Evolutionary conservation across 2,888 invertebrate genomes (phyloP).

Genomic region (Lypha dubia): DNA sequence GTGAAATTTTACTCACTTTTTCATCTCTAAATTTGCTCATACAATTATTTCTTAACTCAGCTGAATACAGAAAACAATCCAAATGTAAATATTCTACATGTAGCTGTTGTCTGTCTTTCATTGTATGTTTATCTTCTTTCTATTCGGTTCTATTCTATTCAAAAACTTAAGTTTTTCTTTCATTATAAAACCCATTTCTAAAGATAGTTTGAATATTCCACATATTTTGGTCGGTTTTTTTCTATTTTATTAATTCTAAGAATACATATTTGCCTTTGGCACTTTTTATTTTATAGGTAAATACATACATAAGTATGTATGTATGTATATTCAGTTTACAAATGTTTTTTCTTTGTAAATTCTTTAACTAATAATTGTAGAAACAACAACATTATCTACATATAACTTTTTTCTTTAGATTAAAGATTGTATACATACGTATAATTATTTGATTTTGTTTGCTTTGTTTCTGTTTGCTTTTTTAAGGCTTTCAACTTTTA

Average conservation of each 20-base stretch:
- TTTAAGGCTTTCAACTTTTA: constrained; percentile 55
- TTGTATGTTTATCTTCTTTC: too few species aligned
- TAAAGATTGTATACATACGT: not conserved
- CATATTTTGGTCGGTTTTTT: not conserved
- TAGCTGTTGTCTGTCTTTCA: too few species aligned
- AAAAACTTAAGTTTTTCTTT: not conserved
- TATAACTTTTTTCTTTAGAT: constrained; percentile 4
- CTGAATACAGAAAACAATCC: too few species aligned
- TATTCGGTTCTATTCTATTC: too few species aligned
- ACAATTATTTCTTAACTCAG: too few species aligned
- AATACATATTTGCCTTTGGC: too few species aligned
- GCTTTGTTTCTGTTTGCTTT: not conserved
- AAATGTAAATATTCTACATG: too few species aligned
- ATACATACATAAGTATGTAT: not conserved
- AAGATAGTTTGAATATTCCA: not conserved
- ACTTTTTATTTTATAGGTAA: not conserved
- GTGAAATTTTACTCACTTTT: too few species aligned
- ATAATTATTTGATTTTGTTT: constrained; percentile 22
- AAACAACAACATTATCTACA: constrained; percentile 37
- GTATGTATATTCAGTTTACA: constrained; percentile 53
- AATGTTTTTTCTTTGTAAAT: constrained; percentile 18
- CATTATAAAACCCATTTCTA: not conserved
- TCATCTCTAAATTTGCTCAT: too few species aligned
- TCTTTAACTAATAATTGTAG: constrained; percentile 14
- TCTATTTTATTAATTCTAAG: too few species aligned